A percentile compares a stretch with the other conserved stretches of the same genome.
Conservation (phyloP, 2,113 vertebrate genomes). For the Scytalopus superciliaris region DNA sequence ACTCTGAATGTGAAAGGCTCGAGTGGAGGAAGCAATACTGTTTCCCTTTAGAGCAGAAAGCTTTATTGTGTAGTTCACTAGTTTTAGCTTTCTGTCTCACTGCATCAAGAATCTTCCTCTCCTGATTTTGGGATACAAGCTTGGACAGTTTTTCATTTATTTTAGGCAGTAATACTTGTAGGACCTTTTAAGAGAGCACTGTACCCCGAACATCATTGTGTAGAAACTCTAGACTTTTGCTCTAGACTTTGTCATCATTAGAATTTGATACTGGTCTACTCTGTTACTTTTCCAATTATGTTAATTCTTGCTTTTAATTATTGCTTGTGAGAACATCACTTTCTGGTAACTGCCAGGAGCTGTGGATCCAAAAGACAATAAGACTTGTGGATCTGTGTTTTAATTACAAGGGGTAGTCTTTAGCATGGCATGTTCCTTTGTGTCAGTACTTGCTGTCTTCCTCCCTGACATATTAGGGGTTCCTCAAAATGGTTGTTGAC, state of each 20-base stretch:
- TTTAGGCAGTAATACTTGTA: background rate
- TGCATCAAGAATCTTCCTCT: background rate
- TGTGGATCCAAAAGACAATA: background rate
- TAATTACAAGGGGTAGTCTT: background rate
- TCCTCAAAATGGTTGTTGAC: background rate
- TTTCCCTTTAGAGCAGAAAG: background rate
- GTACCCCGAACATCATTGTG: background rate
- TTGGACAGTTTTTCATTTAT: background rate
- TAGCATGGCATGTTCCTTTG: background rate
- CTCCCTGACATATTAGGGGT: background rate
- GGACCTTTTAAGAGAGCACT: background rate
- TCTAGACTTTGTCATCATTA: background rate
- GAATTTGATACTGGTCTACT: background rate
- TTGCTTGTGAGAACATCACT: background rate
- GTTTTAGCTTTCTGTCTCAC: background rate
- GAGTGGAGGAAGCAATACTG: background rate
- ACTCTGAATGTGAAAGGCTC: background rate
- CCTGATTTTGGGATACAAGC: background rate
- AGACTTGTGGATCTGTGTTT: background rate
- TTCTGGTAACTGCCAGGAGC: background rate
- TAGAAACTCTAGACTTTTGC: background rate
- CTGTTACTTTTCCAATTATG: background rate
- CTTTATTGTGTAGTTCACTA: background rate
- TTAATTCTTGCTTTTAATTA: background rate
- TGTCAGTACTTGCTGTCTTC: background rate